These are phyloP conservation scores for Alviniconcha strummeri DNA, from an alignment of 2,888 invertebrate genomes.

Conservation along the genomic window DNA sequence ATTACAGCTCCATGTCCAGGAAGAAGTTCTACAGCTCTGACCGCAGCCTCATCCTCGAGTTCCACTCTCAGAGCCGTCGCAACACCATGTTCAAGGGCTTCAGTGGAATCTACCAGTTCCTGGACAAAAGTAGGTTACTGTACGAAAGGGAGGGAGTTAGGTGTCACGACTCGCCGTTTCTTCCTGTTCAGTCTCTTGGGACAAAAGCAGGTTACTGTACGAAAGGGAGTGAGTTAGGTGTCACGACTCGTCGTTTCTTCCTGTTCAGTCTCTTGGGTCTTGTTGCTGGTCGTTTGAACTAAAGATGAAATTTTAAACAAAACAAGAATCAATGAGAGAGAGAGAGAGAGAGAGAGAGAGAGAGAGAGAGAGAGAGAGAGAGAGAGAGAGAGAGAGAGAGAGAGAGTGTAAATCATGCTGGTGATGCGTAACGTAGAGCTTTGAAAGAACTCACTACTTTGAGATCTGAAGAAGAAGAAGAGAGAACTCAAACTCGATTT, in stretches of 20 bases:
- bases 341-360: not conserved
- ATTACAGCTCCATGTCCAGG: conserved; percentile 59
- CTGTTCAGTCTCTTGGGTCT: not conserved
- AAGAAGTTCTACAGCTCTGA: conserved; percentile 67
- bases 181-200: not conserved
- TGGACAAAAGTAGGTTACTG: conserved; percentile 66
- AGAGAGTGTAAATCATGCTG: not conserved
- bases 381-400: not conserved
- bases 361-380: not conserved
- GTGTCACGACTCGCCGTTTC: not conserved
- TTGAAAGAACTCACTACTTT: too few relatives aligned
- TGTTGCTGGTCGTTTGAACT: too few relatives aligned
- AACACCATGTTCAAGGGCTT: conserved; percentile 66
- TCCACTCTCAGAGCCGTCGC: conserved; percentile 68
- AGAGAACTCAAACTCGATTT: too few relatives aligned
- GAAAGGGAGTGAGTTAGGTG: not conserved
- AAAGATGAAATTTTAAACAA: not conserved
- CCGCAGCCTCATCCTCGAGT: conserved; percentile 68
- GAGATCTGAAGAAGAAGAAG: too few relatives aligned
- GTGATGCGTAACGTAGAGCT: too few relatives aligned
- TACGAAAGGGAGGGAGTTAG: not conserved
- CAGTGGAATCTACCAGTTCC: conserved; percentile 66
- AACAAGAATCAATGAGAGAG: not conserved
- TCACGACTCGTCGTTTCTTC: not conserved
- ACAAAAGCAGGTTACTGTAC: conserved; percentile 63